These are phyloP conservation scores for Incurvaria masculella DNA, from an alignment of 2,888 invertebrate species.

Conservation along the genomic window DNA sequence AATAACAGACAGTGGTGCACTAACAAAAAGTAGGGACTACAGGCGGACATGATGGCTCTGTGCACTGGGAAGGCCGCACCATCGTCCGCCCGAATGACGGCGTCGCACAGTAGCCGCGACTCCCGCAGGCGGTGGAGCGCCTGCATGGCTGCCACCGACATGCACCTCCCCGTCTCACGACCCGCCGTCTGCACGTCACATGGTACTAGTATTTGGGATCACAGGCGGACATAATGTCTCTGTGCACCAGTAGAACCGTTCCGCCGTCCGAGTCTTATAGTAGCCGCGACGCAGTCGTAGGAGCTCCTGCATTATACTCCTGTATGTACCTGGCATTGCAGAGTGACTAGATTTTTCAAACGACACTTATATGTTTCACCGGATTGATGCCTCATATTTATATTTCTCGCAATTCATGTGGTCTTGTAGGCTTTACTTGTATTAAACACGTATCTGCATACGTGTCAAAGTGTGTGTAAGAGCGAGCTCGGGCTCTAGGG, in stretches of 20 bases:
- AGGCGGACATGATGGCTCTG: constrained; percentile 80
- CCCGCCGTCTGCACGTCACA: constrained; percentile 38
- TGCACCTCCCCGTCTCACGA: constrained; percentile 63
- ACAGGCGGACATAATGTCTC: constrained; percentile 68
- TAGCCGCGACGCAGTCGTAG: too few relatives aligned
- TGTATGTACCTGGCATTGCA: too few relatives aligned
- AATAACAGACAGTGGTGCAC: too few relatives aligned
- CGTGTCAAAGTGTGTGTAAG: too few relatives aligned
- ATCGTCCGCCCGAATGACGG: constrained; percentile 77
- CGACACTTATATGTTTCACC: too few relatives aligned
- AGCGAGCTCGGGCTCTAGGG: too few relatives aligned
- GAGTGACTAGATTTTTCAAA: too few relatives aligned
- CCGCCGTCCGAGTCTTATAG: constrained; percentile 69
- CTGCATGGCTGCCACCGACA: constrained; percentile 82
- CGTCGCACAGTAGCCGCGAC: constrained; percentile 84
- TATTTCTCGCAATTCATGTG: too few relatives aligned
- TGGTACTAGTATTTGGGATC: constrained; percentile 67
- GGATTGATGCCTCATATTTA: too few relatives aligned
- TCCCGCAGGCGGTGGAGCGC: constrained; percentile 80
- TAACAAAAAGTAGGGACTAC: constrained; percentile 89
- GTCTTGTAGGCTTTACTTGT: too few relatives aligned
- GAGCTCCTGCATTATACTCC: too few relatives aligned
- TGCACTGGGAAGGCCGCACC: constrained; percentile 82
- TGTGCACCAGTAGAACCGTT: constrained; percentile 67
- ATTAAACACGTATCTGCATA: too few relatives aligned